Percentiles rank a stretch among this genome's conserved stretches.
Evolutionary conservation across 2,113 vertebrate genomes (phyloP).

Genomic region (Choloepus hoffmanni): DNA sequence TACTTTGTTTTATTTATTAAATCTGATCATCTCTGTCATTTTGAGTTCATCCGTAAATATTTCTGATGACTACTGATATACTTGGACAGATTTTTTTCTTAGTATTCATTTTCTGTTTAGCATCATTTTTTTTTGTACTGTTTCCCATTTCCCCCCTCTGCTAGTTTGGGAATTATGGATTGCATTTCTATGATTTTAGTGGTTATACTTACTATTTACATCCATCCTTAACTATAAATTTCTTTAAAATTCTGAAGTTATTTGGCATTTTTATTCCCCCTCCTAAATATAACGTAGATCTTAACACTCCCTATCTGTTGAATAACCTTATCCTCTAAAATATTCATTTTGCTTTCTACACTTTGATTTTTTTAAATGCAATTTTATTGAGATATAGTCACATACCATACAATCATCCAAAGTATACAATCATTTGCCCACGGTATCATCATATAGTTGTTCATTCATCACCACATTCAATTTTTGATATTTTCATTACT

Average conservation of each 20-base stretch:
- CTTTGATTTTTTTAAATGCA: background rate
- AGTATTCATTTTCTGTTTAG: slow-evolving; percentile 5
- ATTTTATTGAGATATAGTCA: no score
- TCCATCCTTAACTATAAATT: slow-evolving; percentile 37
- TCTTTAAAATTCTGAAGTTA: slow-evolving; percentile 41
- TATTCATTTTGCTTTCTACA: background rate
- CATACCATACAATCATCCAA: no score
- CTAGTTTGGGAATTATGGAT: slow-evolving; percentile 20
- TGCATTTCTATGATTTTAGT: slow-evolving; percentile 3
- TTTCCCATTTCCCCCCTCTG: background rate
- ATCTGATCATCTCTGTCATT: background rate
- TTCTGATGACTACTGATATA: background rate
- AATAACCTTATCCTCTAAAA: background rate
- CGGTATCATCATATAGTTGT: no score
- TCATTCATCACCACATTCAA: no score
- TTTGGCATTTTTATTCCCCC: background rate
- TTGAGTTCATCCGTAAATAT: background rate
- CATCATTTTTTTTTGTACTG: background rate
- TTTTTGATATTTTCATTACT: background rate
- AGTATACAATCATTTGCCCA: no score
- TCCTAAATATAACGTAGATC: background rate
- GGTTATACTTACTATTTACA: slow-evolving; percentile 24
- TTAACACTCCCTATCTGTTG: slow-evolving; percentile 6
- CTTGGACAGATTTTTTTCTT: slow-evolving; percentile 2
- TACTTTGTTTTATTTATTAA: slow-evolving; percentile 37